Base-by-base conservation (phyloP, 2,113 vertebrate species). In the Sapajus apella region DNA sequence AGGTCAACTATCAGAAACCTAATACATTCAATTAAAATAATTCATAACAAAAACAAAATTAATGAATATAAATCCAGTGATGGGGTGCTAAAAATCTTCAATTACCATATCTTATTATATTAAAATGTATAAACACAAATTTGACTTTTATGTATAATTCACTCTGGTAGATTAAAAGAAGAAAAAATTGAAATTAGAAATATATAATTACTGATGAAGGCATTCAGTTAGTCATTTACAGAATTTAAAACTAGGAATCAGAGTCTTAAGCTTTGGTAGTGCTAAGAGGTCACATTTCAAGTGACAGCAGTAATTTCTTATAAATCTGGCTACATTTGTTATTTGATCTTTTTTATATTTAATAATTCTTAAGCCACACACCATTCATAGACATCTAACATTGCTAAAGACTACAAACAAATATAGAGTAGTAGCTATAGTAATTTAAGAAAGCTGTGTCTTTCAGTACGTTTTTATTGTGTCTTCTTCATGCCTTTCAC, bases 141-240 rank as follows among this genome's bases (percentile, higher is more conserved):
- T 90, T 97, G 20, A 93, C 61, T 75, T 55, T 77, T 70, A 35
- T 66, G 56, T 55, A 23, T 66, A 93, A 58, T 43, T 95, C 61
- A 90, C 20, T 79, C 87, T 82, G 68, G 2, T 50, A 68, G 27
- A 45, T 52, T 13, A 84, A 87, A 83, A 86, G 3, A 82, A 90
- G n/a, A 91, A 52, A 61, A 80, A 84, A 68, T 32, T 4, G 1
- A 32, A 72, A 7, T 68, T 55, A 73, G 37, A 87, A 77, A 11
- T 87, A 72, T 92, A 68, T 16, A 92, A 94, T 87, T 94, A 50
- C 25, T 76, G 4, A 4, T 80, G 12, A 16, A 92, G 8, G 32
- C 3, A 75, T 94, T 91, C 20, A 91, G 47, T 83, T 32, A 56
- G 5, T 90, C 2, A 40, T 68, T 66, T 88, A n/a, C n/a, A 95